Evolutionary conservation across 1,140 invertebrate species (phyloP), one percentile per base, ranked within the genome.

Genomic region (Caenorhabditis latens): DNA sequence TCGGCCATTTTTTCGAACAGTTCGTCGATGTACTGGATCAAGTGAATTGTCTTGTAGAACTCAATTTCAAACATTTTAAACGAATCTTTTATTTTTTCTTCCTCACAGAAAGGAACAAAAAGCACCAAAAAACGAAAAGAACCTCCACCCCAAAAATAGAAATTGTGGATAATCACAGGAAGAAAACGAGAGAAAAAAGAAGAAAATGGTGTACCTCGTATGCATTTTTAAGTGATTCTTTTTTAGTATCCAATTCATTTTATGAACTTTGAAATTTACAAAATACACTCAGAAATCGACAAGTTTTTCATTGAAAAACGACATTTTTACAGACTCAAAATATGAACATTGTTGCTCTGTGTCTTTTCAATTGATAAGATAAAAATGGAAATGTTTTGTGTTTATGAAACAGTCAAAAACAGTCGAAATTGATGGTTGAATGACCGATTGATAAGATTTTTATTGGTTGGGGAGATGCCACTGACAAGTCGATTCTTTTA

Each of bases 231-330:
- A 79, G 71, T 79, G 61, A 63, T 13, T 58, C 57, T 58, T 9
- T 58, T 21, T 58, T 16, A n/a, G 21, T 58, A n/a, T 58, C 13
- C 8, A n/a, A n/a, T 5, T 24, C 46, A 48, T 46, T 79, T 79
- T 79, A 14, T 79, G 71, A 79, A 79, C 71, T 79, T 53, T 50
- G 71, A 79, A 79, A 79, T 40, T 21, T 13, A 5, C 1, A 50
- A 79, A 79, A 50, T n/a, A 79, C 71, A 79, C 43, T 32, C 71
- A 79, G 71, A 79, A 79, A 79, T 50, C 24, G n/a, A 46, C 46
- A 79, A 50, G 40, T 50, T 79, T 79, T 79, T 79, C 71, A 79
- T 21, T 79, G 71, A 79, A 79, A 79, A 79, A 79, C 46, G 65
- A 43, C n/a, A 19, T 19, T 19, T 58, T 43, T 43, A 8, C 42